Evolutionary conservation across 2,113 vertebrate genomes (phyloP), one percentile per base, ranked within the genome.

Genomic region (Eptesicus fuscus): DNA sequence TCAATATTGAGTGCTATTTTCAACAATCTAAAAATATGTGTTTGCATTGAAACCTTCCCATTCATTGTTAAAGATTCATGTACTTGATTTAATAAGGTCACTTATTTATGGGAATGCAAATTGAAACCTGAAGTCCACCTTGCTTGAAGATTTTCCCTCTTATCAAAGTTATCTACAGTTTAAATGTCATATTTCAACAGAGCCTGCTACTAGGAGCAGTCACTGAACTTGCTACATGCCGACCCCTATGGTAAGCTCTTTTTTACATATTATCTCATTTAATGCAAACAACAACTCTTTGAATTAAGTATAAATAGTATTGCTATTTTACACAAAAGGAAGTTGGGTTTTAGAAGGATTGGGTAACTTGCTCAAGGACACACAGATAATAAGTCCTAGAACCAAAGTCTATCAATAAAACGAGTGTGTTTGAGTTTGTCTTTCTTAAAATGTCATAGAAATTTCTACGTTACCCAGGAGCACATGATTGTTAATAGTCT

Each of bases 401-500:
- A 76, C 6, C 20, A 23, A 51, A 79, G 10, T 82, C 44, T 91
- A 30, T 87, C 51, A 84, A 32, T 65, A 83, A 88, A 88, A 74
- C 5, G 53, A 78, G 0, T n/a, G 28, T 30, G 7, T 61, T 73
- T 35, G 4, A 91, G 83, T 95, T 67, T 92, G 18, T 74, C 40
- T 88, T 95, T 92, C 40, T 91, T 85, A 91, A 94, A 77, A 56
- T 91, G 18, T 53, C 35, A 79, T n/a, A 20, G 67, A 73, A 95
- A 88, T 73, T 87, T 88, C 73, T 73, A 56, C 28, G 53, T 59
- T 83, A 89, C 32, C 42, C 35, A 95, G 22, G 92, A 92, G 63
- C 78, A 91, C 51, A 91, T 85, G 82, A 93, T 63, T 42, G 32
- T 49, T 95, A 83, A 83, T 74, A 70, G 47, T 88, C 42, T 79